These are phyloP conservation scores for Criorhina ranunculi DNA, from an alignment of 2,888 invertebrate genomes.

Conservation along the genomic window DNA sequence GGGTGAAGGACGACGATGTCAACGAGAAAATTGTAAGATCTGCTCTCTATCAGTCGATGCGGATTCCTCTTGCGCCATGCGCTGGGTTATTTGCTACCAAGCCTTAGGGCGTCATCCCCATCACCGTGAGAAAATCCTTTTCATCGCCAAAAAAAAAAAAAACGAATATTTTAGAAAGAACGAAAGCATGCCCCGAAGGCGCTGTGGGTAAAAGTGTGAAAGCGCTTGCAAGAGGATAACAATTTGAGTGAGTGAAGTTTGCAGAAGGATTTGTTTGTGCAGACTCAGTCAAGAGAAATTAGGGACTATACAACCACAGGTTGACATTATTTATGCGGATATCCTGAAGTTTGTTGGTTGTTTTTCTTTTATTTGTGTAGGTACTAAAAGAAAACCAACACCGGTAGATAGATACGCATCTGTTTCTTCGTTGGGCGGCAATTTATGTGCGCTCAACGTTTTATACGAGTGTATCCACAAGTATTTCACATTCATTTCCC, in stretches of 20 bases:
- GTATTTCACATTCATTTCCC: not conserved
- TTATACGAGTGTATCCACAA: constrained; percentile 8
- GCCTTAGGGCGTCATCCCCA: constrained; percentile 46
- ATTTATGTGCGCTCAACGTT: constrained; percentile 10
- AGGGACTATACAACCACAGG: constrained; percentile 43
- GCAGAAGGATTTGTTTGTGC: constrained; percentile 44
- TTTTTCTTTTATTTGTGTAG: not conserved
- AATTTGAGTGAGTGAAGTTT: constrained; percentile 44
- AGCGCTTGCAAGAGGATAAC: constrained; percentile 45
- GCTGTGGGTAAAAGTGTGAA: constrained; percentile 42
- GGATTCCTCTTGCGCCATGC: constrained; percentile 35
- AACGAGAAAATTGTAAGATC: constrained; percentile 66
- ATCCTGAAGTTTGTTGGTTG: constrained; percentile 32
- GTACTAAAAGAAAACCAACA: not conserved
- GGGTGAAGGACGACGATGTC: constrained; percentile 37
- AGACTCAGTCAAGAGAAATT: constrained; percentile 48
- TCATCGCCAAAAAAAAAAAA: constrained; percentile 49
- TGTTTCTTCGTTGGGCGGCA: constrained; percentile 20
- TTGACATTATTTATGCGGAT: constrained; percentile 54
- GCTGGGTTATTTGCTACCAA: constrained; percentile 40
- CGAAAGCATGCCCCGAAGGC: constrained; percentile 12
- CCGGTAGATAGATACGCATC: constrained; percentile 7
- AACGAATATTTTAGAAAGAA: constrained; percentile 37
- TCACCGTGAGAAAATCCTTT: constrained; percentile 45
- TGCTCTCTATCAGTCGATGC: constrained; percentile 66